Evolutionary conservation across 2,113 vertebrate genomes (phyloP), one percentile per base, ranked within the genome.

Genomic region (Ploceus nigricollis): DNA sequence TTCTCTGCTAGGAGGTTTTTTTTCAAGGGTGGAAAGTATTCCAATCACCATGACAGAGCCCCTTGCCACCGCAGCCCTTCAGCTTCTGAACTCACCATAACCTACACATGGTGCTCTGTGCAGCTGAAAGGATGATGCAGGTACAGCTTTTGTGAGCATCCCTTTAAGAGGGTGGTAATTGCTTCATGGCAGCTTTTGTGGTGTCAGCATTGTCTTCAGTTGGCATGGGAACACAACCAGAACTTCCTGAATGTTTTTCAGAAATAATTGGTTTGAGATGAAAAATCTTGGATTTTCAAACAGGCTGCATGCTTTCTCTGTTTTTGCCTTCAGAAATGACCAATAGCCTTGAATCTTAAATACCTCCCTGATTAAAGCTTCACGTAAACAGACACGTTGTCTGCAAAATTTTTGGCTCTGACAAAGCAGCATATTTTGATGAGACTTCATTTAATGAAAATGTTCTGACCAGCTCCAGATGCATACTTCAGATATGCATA

Each of bases 271-370:
- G 33, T 78, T 89, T 92, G 63, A 51, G 83, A 78, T 75, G 22
- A 94, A 89, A 92, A 89, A 51, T 91, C 60, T 87, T 78, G 40
- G 33, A 16, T 60, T 96, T 94, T 87, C 77, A 92, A 64, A 63
- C 51, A 65, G 48, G 47, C n/a, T 54, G 19, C 19, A 37, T 25
- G 21, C 16, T 89, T 87, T 70, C 37, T 69, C 50, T 73, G 28
- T 25, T 58, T 90, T 56, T 87, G 30, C 44, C 22, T 11, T 84
- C 51, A 87, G 54, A 92, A 90, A 23, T 91, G 89, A 87, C 83
- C 47, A 56, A 35, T 21, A 68, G 44, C 39, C 64, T 71, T 75
- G 64, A 77, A 58, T 66, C 69, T 82, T 71, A 47, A 95, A 78
- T 37, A 42, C 35, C 13, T 92, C 28, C 15, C n/a, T 89, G 56